phyloP scores from a whole-genome alignment of 2,888 invertebrate genomes.

The Malachius bipustulatus region DNA sequence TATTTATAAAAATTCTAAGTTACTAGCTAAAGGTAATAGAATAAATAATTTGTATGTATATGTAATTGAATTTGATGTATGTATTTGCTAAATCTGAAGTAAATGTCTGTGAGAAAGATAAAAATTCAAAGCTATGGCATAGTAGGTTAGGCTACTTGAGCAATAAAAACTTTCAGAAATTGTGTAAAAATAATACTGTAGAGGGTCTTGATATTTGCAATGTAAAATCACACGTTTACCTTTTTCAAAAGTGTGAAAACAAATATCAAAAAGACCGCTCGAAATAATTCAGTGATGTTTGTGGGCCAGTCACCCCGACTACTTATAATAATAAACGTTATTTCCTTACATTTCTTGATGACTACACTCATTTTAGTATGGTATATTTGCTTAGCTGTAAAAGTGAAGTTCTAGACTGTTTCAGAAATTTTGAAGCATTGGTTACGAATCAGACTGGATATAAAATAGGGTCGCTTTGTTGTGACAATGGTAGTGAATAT shows the following conservation, averaged over 20 bases:
- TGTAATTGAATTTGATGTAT: too few species aligned
- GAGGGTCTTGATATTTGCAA: too few species aligned
- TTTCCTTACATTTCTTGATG: constrained; percentile 27
- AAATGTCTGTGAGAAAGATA: too few species aligned
- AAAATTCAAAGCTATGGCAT: too few species aligned
- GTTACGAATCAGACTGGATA: constrained; percentile 5
- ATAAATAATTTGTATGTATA: constrained; percentile 11
- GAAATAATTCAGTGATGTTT: constrained; percentile 26
- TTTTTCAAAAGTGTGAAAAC: constrained; percentile 16
- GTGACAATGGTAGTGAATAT: constrained; percentile 14
- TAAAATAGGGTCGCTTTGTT: constrained; percentile 6
- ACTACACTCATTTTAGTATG: constrained; percentile 10
- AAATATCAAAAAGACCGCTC: constrained; percentile 25
- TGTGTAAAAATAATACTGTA: too few species aligned
- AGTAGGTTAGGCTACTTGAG: too few species aligned
- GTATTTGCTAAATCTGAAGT: too few species aligned
- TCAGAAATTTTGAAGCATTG: constrained; percentile 7
- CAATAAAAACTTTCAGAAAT: too few species aligned
- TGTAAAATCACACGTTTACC: constrained; percentile 6
- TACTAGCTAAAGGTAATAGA: constrained; percentile 9
- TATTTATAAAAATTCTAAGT: constrained; percentile 10
- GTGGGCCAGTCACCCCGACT: constrained; percentile 25
- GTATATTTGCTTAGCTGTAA: constrained; percentile 9
- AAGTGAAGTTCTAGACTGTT: constrained; percentile 9
- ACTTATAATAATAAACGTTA: constrained; percentile 26